These are phyloP conservation scores for Lepidocolaptes lacrymiger DNA, from an alignment of 2,797 vertebrate genomes.

Conservation along the genomic window DNA sequence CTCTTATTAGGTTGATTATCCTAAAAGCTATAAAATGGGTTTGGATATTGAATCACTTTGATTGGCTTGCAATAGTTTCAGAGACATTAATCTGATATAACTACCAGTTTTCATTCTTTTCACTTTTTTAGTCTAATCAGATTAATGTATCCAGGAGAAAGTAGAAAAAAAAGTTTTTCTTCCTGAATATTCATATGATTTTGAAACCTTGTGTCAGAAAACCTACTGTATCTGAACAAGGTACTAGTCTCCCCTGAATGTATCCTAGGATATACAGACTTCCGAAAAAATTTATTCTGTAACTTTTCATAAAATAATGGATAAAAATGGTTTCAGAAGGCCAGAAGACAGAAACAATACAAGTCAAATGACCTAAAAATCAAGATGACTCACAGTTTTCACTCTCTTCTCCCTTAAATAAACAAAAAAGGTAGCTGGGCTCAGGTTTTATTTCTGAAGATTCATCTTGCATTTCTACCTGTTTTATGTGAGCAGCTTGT, in stretches of 20 bases:
- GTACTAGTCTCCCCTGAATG: background rate
- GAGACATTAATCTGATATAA: constrained; percentile 56
- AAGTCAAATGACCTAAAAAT: background rate
- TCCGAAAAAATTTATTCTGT: background rate
- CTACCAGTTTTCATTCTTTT: constrained; percentile 22
- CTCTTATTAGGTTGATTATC: background rate
- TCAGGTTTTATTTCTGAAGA: background rate
- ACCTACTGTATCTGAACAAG: background rate
- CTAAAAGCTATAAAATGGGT: background rate
- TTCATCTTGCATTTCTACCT: background rate
- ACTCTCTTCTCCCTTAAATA: background rate
- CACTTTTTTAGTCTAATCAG: background rate
- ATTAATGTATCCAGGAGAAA: background rate
- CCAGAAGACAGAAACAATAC: background rate
- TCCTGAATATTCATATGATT: background rate
- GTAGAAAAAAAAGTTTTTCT: background rate
- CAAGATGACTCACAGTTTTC: background rate
- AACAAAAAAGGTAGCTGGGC: background rate
- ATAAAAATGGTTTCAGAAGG: background rate
- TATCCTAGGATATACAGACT: background rate
- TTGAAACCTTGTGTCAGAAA: background rate
- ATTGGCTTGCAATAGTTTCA: background rate
- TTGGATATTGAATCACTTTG: constrained; percentile 36
- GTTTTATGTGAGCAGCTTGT: background rate
- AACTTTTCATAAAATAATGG: background rate